A percentile compares a stretch with the other conserved stretches of the same genome.
Conservation (phyloP, 2,888 invertebrate species). For the Drosophila anomelani region DNA sequence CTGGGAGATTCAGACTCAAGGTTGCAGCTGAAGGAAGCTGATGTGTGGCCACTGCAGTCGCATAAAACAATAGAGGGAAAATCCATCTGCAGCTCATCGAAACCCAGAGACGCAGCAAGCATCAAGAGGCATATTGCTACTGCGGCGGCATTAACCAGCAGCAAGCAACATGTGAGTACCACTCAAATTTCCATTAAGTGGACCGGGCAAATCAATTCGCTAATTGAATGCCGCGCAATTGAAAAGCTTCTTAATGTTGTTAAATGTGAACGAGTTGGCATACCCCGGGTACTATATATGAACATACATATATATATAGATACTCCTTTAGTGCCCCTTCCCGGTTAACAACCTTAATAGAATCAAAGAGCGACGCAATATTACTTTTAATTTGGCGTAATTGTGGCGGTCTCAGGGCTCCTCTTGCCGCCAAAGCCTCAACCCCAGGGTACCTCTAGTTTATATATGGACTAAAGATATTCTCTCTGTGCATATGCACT, state of each 20-base stretch:
- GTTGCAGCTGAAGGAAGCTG: conserved; percentile 24
- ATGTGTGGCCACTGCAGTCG: conserved; percentile 9
- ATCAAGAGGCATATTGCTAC: conserved; percentile 3
- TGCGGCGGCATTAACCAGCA: conserved; percentile 22
- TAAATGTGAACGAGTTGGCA: conserved; percentile 55
- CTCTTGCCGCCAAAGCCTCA: background rate
- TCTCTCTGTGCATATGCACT: conserved; percentile 5
- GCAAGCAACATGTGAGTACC: conserved; percentile 43
- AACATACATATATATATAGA: background rate
- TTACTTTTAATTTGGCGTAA: conserved; percentile 74
- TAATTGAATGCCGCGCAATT: conserved; percentile 72
- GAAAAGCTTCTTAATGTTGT: conserved; percentile 70
- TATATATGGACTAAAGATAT: background rate
- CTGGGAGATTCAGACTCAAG: background rate
- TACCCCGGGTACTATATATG: conserved; percentile 24
- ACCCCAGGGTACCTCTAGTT: conserved; percentile 5
- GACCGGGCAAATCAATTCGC: conserved; percentile 63
- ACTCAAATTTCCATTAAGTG: conserved; percentile 39
- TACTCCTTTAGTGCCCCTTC: background rate
- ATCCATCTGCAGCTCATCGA: background rate
- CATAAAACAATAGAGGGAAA: conserved; percentile 8
- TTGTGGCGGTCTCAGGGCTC: conserved; percentile 49
- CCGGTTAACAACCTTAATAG: conserved; percentile 73
- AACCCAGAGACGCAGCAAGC: background rate
- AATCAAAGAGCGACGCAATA: conserved; percentile 75